phyloP scores from a whole-genome alignment of 1,140 invertebrate genomes.

The Heliconius hewitsoni region DNA sequence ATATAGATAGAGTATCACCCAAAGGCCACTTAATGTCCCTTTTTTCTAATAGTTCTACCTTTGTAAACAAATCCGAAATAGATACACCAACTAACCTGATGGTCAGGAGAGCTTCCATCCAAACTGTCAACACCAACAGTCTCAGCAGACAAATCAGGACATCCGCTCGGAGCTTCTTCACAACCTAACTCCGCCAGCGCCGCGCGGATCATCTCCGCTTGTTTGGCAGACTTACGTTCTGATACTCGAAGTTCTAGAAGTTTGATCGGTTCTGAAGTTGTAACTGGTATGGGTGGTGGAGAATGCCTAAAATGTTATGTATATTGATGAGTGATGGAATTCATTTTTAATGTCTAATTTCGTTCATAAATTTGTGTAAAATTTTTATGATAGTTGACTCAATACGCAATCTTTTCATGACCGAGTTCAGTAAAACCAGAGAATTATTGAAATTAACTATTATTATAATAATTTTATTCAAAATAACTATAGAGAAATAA shows the following conservation, averaged over 20 bases:
- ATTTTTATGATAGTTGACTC: no score
- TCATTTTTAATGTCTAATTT: no score
- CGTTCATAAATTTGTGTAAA: no score
- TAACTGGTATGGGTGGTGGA: conserved; percentile 67
- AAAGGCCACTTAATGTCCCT: no score
- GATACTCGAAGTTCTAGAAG: conserved; percentile 85
- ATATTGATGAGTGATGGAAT: neutral
- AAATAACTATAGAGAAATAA: no score
- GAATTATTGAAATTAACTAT: no score
- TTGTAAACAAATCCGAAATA: neutral
- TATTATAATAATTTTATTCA: no score
- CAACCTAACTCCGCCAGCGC: conserved; percentile 93
- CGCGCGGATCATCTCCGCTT: conserved; percentile 90
- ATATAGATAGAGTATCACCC: no score
- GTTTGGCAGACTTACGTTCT: conserved; percentile 89
- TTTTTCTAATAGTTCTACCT: no score
- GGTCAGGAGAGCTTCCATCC: conserved; percentile 72
- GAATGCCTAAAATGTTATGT: conserved; percentile 61
- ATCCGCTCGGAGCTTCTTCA: conserved; percentile 92
- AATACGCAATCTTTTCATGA: no score
- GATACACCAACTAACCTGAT: conserved; percentile 54
- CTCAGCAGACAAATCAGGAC: conserved; percentile 83
- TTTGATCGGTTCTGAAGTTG: conserved; percentile 68
- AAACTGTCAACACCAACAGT: conserved; percentile 72
- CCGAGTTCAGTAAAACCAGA: no score